phyloP scores from a whole-genome alignment of 2,113 vertebrate genomes.

The Crypturellus undulatus region DNA sequence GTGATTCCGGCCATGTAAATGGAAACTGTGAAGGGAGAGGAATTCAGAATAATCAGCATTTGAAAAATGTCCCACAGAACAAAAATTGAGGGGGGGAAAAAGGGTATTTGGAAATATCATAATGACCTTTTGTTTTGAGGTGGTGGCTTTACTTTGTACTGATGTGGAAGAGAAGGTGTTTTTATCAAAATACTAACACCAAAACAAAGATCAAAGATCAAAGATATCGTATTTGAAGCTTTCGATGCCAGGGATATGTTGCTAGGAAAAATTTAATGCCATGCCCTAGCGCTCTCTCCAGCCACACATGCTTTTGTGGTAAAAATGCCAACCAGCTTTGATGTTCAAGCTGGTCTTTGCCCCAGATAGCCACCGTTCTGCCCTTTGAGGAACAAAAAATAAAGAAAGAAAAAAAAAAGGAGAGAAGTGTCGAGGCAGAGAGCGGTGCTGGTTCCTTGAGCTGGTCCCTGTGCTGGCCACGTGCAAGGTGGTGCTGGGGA shows the following conservation, averaged over 20 bases:
- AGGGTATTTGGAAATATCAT: not conserved
- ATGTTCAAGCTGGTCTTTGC: not conserved
- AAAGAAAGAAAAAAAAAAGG: too few species aligned
- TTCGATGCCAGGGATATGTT: not conserved
- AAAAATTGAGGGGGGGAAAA: not conserved
- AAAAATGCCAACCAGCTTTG: not conserved
- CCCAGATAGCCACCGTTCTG: not conserved
- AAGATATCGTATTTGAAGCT: not conserved
- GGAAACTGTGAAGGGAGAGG: not conserved
- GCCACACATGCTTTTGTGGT: not conserved
- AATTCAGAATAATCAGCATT: fast-evolving
- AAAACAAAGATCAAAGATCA: not conserved
- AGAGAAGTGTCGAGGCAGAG: not conserved
- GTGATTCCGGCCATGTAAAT: not conserved
- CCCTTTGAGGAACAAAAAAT: too few species aligned
- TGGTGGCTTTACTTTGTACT: not conserved
- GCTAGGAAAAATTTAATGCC: not conserved
- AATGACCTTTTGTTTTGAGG: not conserved
- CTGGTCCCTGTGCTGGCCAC: not conserved
- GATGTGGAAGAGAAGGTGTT: not conserved
- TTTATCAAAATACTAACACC: not conserved
- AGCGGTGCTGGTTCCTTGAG: not conserved
- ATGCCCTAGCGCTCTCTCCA: not conserved
- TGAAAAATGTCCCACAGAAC: not conserved
- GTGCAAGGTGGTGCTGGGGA: not conserved